phyloP scores from a whole-genome alignment of 64 coral and sea anemone genomes.

The Anthopleura sola region DNA sequence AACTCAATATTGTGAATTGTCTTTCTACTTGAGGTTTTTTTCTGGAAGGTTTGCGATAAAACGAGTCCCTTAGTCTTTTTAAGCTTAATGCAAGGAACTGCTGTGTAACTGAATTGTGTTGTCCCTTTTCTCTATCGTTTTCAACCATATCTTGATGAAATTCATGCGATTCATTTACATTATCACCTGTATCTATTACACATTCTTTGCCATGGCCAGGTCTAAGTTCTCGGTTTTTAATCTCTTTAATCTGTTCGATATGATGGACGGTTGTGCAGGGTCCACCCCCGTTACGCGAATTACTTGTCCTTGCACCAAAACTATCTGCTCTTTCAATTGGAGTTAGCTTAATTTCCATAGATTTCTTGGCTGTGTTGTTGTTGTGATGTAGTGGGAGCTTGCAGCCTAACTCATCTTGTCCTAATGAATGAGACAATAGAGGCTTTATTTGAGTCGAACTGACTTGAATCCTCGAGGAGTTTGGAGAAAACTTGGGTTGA shows the following conservation, averaged over 20 bases:
- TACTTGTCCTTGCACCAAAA: background rate
- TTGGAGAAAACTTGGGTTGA: too few relatives aligned
- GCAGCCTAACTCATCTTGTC: background rate
- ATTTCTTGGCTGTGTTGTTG: background rate
- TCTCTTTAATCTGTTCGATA: background rate
- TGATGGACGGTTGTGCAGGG: background rate
- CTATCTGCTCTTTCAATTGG: background rate
- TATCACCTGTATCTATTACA: background rate
- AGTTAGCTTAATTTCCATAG: background rate
- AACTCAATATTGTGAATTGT: conserved; percentile 52
- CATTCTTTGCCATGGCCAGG: background rate
- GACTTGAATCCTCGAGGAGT: background rate
- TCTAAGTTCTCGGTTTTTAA: background rate
- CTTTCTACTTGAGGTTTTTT: conserved; percentile 10
- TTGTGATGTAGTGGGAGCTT: background rate
- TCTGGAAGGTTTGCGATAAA: background rate
- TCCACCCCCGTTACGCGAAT: too few relatives aligned
- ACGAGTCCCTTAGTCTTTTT: background rate
- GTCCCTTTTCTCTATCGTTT: background rate
- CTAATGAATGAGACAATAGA: background rate
- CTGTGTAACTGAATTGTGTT: background rate
- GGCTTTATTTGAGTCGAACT: background rate
- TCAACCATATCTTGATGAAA: background rate
- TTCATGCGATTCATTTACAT: background rate
- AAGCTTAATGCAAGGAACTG: background rate